Evolutionary conservation across 2,113 vertebrate species (phyloP).

Genomic region (Noctilio leporinus): DNA sequence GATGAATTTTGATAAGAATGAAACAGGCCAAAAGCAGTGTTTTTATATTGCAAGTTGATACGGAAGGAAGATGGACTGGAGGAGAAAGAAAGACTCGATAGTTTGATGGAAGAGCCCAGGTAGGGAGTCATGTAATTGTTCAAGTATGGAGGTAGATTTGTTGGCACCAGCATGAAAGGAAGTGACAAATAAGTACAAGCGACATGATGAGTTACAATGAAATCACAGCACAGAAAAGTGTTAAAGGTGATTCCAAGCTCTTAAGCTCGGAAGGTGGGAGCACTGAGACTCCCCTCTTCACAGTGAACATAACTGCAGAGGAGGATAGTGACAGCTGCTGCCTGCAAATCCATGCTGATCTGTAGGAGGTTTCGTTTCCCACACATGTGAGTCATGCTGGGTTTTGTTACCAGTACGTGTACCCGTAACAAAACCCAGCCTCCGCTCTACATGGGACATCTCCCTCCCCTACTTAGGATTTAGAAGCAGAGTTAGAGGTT

Average conservation of each 20-base stretch:
- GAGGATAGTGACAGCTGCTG: conserved; percentile 59
- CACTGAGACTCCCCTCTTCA: background rate
- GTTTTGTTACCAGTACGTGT: background rate
- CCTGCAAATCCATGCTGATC: conserved; percentile 45
- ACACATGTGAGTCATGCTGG: conserved; percentile 59
- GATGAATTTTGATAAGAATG: background rate
- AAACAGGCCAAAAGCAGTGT: background rate
- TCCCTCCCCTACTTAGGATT: background rate
- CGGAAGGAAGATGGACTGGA: background rate
- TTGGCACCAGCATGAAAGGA: background rate
- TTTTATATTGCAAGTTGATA: background rate
- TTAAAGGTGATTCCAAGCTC: background rate
- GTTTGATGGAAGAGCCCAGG: background rate
- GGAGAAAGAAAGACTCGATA: background rate
- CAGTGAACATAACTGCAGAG: conserved; percentile 46
- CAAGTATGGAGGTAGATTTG: background rate
- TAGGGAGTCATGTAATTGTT: background rate
- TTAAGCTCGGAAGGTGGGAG: background rate
- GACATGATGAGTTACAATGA: background rate
- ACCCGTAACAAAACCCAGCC: background rate
- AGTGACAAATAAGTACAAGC: background rate
- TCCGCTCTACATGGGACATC: background rate
- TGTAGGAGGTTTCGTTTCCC: conserved; percentile 48
- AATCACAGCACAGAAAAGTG: background rate
- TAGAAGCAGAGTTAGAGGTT: background rate